Conservation (phyloP, 2,113 vertebrate species). For the Dasyurus viverrinus region DNA sequence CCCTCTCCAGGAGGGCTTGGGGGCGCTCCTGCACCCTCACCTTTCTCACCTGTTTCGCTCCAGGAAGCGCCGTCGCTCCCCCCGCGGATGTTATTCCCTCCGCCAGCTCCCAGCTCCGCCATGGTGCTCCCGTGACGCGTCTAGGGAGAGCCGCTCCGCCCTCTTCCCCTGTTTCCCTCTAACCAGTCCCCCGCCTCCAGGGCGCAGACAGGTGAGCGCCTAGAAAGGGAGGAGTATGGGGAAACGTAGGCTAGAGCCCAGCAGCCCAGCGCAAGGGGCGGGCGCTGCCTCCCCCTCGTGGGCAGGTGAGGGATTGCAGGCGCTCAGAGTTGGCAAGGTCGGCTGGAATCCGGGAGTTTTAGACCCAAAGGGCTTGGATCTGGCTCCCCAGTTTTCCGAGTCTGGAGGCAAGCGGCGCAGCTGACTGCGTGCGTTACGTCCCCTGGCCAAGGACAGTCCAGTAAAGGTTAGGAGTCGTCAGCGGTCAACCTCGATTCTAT, state of each 20-base stretch:
- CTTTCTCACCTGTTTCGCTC: slow-evolving; percentile 53
- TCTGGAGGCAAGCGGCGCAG: too few relatives aligned
- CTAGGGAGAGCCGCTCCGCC: slow-evolving; percentile 69
- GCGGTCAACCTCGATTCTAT: not conserved
- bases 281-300: slow-evolving; percentile 68
- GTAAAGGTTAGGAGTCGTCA: not conserved
- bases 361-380: not conserved
- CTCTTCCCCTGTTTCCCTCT: slow-evolving; percentile 57
- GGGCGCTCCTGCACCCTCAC: slow-evolving; percentile 54
- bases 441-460: fast-evolving
- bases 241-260: not conserved
- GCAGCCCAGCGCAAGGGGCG: not conserved
- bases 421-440: not conserved
- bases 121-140: slow-evolving; percentile 77
- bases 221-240: not conserved
- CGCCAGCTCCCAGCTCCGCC: slow-evolving; percentile 75
- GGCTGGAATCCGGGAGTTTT: not conserved
- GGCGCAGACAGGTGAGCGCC: slow-evolving; percentile 71
- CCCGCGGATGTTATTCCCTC: slow-evolving; percentile 57
- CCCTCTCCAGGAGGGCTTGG: not conserved
- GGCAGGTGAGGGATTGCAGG: slow-evolving; percentile 78
- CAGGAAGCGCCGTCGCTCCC: slow-evolving; percentile 60
- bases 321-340: not conserved
- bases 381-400: not conserved
- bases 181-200: slow-evolving; percentile 59